Conservation (phyloP, 2,888 invertebrate genomes). For the Thelaira solivaga region DNA sequence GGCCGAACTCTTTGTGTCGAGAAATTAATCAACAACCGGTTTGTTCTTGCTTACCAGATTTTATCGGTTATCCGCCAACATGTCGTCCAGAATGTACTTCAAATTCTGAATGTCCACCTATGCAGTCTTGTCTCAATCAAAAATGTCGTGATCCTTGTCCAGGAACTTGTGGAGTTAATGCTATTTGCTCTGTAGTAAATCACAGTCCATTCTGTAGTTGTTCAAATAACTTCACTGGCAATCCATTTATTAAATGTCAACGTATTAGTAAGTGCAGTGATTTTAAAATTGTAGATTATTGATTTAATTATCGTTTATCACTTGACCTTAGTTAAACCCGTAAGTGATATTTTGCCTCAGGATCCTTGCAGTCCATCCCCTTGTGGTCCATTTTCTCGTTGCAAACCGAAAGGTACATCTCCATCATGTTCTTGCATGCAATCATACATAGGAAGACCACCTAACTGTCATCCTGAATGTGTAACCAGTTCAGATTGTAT, state of each 20-base stretch:
- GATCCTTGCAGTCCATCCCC: constrained; percentile 88
- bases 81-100: constrained; percentile 87
- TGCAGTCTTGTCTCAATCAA: constrained; percentile 86
- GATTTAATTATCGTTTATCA: background rate
- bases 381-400: constrained; percentile 88
- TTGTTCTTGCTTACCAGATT: constrained; percentile 84
- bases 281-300: background rate
- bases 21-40: constrained; percentile 85
- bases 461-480: constrained; percentile 89
- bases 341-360: constrained; percentile 76
- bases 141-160: constrained; percentile 90
- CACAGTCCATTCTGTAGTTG: constrained; percentile 90
- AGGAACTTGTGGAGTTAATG: constrained; percentile 87
- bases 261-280: constrained; percentile 77
- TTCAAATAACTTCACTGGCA: constrained; percentile 82
- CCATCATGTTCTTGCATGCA: constrained; percentile 86
- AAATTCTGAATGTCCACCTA: constrained; percentile 85
- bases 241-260: constrained; percentile 86
- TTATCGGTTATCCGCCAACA: constrained; percentile 85
- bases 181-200: constrained; percentile 86
- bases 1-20: constrained; percentile 87
- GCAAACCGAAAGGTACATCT: constrained; percentile 82
- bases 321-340: constrained; percentile 76
- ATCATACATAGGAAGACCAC: constrained; percentile 83
- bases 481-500: constrained; percentile 86